Evolutionary conservation across 1,140 invertebrate genomes (phyloP), one percentile per base, ranked within the genome.

Genomic region (Muscidifurax raptorellus): DNA sequence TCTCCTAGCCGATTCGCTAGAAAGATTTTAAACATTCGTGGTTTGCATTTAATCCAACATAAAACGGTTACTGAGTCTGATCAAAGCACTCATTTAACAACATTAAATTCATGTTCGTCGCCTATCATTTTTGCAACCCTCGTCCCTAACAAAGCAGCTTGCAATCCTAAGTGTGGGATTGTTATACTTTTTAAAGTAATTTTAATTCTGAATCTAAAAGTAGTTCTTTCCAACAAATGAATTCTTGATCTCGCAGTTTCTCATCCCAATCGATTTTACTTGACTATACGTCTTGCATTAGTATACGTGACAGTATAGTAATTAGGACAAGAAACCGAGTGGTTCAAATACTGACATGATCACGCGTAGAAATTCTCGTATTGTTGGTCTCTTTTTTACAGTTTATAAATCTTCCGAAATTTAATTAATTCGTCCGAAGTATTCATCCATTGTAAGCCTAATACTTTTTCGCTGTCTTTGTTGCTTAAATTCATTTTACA

Each of bases 291-390:
- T 90, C 83, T 87, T 92, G 92, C 3, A 93, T 81, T 2, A 93
- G 66, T 12, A 91, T 90, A 87, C 90, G 91, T 36, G 86, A 78
- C 80, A 87, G 88, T 44, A 92, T 89, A 10, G 83, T 87, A 72
- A 91, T 89, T 7, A 91, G 91, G 89, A 78, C 9, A 93, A 44
- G 71, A 90, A 89, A 30, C 91, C 91, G 12, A 91, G 85, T 0
- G 91, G 89, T 80, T 93, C 91, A 86, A 89, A 93, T 32, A 92
- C 86, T 15, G 86, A 83, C 86, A 90, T 87, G 0, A 90, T 83
- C 0, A 78, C 27, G 0, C 71, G 0, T 10, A 83, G n/a, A 30
- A 77, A 27, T 78, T 83, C 74, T 5, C 75, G 15, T 86, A 79
- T 89, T 32, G 79, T 87, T 28, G 86, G 87, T 36, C 1, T 86